Evolutionary conservation across 2,113 vertebrate species (phyloP), one percentile per base, ranked within the genome.

Genomic region (Mystacornis crossleyi): DNA sequence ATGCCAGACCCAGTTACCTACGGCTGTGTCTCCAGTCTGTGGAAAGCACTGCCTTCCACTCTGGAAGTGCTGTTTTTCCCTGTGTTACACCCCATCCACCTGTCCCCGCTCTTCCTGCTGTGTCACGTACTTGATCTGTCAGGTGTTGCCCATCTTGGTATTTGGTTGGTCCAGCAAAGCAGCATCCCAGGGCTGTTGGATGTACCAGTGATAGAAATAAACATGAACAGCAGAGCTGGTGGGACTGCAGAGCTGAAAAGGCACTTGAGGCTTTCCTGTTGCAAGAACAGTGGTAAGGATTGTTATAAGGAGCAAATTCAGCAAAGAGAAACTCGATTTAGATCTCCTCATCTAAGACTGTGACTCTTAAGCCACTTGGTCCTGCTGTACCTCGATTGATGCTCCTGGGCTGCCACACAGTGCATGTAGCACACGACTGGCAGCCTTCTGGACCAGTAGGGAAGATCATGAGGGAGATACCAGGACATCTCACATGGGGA

Each of bases 371-470:
- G 58, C 12, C 14, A 8, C 28, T 40, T 47, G 28, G 60, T 55
- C n/a, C 42, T 55, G 58, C 69, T 47, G 60, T 29, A 16, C 15
- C 40, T 55, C 0, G 1, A 12, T 0, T 28, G 23, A 14, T 64
- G 12, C 50, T 74, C 42, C n/a, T 40, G 50, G 58, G 50, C 29
- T 84, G 60, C 58, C n/a, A 15, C 40, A 18, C 29, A 33, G n/a
- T 47, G 40, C 58, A 13, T 5, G 0, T 4, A 51, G 62, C 66
- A 12, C 71, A 28, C 0, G 0, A 18, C 18, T 16, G 53, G 8
- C 26, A 71, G 19, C 38, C 58, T 43, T 23, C 48, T 28, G 70
- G 26, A 42, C 29, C 47, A 73, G 51, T 2, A 38, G 47, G 40
- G 54, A 34, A 26, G 28, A 18, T 24, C 21, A 7, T 23, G 26